These are phyloP conservation scores for Drosophila santomea DNA, from an alignment of 1,140 invertebrate species.

Conservation along the genomic window DNA sequence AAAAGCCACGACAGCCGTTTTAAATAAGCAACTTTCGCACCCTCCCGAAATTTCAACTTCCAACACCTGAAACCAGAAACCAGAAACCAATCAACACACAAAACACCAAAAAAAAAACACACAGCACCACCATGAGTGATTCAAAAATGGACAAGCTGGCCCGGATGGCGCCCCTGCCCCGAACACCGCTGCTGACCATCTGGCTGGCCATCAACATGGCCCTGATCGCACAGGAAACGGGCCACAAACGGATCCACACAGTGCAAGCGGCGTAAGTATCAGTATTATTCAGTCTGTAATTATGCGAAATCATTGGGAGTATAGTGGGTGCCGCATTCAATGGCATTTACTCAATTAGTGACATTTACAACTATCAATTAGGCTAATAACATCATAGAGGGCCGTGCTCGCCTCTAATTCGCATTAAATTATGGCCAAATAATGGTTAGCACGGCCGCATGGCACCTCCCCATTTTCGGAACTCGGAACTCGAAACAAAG, in stretches of 20 bases:
- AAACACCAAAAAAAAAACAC: not conserved
- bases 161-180: constrained; percentile 68
- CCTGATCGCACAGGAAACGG: constrained; percentile 78
- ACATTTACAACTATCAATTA: constrained; percentile 70
- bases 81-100: not conserved
- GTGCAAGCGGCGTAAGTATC: constrained; percentile 83
- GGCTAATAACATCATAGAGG: constrained; percentile 64
- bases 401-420: constrained; percentile 46
- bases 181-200: constrained; percentile 77
- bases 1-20: constrained; percentile 53
- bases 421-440: constrained; percentile 62
- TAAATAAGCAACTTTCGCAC: constrained; percentile 65
- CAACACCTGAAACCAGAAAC: constrained; percentile 25
- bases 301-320: constrained; percentile 24
- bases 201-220: constrained; percentile 84
- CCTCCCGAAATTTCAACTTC: constrained; percentile 41
- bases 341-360: constrained; percentile 61
- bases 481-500: constrained; percentile 1
- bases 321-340: not conserved
- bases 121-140: constrained; percentile 78
- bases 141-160: constrained; percentile 76
- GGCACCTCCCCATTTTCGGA: constrained; percentile 2
- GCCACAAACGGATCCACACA: constrained; percentile 67
- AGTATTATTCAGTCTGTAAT: constrained; percentile 9
- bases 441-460: constrained; percentile 29